Conservation (phyloP, 2,888 invertebrate genomes). For the Microplitis manilae region DNA sequence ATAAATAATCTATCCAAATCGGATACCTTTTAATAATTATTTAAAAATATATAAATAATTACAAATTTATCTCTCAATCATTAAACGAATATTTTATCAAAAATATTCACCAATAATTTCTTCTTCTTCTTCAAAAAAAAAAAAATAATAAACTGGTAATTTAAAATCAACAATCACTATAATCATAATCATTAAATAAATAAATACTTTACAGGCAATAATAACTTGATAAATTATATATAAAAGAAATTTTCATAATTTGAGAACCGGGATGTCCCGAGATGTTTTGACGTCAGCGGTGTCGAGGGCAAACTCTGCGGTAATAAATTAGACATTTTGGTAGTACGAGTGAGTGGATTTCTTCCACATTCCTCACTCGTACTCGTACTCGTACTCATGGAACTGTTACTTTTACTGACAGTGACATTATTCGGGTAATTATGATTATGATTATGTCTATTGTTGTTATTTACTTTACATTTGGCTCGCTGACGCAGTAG, state of each 20-base stretch:
- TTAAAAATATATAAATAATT: too few species aligned
- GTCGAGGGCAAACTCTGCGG: constrained; percentile 69
- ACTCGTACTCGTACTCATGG: constrained; percentile 37
- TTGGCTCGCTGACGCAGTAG: constrained; percentile 55
- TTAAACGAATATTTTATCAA: too few species aligned
- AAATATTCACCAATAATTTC: too few species aligned
- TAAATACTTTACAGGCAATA: constrained; percentile 21
- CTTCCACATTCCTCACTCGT: constrained; percentile 52
- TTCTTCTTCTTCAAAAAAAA: not conserved
- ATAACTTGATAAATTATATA: constrained; percentile 70
- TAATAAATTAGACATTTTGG: constrained; percentile 55
- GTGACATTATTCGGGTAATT: constrained; percentile 43
- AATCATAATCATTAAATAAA: constrained; percentile 14
- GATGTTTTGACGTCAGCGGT: constrained; percentile 67
- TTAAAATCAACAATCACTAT: constrained; percentile 3
- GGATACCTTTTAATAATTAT: too few species aligned
- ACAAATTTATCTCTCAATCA: too few species aligned
- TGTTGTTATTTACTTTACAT: constrained; percentile 59
- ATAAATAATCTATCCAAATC: too few species aligned
- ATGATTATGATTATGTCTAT: constrained; percentile 55
- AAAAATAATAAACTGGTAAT: not conserved
- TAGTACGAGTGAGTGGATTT: constrained; percentile 45
- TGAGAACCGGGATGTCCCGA: constrained; percentile 73
- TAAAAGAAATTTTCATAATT: constrained; percentile 81
- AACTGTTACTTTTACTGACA: constrained; percentile 48